These are phyloP conservation scores for Chitala chitala DNA, from an alignment of 2,113 vertebrate species.

Conservation along the genomic window DNA sequence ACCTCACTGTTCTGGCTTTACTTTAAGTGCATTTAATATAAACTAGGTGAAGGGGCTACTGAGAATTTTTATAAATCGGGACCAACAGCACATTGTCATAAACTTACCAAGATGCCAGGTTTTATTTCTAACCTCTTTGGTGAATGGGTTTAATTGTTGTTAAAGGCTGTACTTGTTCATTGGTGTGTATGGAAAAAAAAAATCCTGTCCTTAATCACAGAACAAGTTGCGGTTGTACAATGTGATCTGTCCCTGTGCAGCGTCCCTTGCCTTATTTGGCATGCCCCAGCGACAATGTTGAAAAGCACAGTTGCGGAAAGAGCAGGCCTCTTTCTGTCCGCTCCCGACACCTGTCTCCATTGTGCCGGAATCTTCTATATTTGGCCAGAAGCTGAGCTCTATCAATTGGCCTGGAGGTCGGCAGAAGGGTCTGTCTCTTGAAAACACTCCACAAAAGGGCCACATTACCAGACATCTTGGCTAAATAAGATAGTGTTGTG, in stretches of 20 bases:
- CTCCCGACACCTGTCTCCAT: constrained; percentile 69
- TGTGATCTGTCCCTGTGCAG: constrained; percentile 43
- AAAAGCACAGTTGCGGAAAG: constrained; percentile 35
- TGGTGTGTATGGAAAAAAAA: background rate
- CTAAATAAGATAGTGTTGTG: too few species aligned
- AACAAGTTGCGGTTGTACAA: constrained; percentile 44
- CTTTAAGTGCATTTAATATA: too few species aligned
- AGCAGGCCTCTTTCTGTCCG: constrained; percentile 45
- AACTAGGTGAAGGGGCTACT: too few species aligned
- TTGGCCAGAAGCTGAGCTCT: constrained; percentile 60
- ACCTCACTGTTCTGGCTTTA: too few species aligned
- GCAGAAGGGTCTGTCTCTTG: constrained; percentile 17
- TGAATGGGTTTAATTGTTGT: background rate
- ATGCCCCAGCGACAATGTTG: constrained; percentile 51
- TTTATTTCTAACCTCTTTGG: background rate
- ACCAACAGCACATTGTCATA: too few species aligned
- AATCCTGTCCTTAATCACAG: constrained; percentile 6
- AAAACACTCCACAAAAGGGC: constrained; percentile 15
- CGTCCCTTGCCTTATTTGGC: constrained; percentile 65
- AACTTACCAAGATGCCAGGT: background rate
- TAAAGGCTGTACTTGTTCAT: background rate
- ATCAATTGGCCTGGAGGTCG: constrained; percentile 48
- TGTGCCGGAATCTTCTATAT: constrained; percentile 73
- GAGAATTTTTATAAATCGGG: too few species aligned
- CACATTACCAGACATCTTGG: background rate